These are phyloP conservation scores for Diarsia dahlii DNA, from an alignment of 2,888 invertebrate genomes.

Conservation along the genomic window DNA sequence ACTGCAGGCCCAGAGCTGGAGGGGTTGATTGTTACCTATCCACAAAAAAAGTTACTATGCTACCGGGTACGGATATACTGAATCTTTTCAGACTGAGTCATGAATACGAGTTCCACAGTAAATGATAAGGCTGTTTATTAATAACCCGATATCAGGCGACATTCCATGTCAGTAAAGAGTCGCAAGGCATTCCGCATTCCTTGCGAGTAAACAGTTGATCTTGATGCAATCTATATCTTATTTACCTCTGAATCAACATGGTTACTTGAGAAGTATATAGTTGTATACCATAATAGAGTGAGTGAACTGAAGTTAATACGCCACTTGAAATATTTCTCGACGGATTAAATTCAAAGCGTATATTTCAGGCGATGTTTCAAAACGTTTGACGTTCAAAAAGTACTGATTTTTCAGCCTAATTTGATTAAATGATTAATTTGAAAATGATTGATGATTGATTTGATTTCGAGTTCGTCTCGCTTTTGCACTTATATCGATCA, in stretches of 20 bases:
- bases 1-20: too few species aligned
- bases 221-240: not conserved
- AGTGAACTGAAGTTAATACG: not conserved
- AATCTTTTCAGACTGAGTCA: too few species aligned
- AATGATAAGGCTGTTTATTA: conserved; percentile 13
- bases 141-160: not conserved
- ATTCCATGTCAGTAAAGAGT: conserved; percentile 27
- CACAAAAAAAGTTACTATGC: too few species aligned
- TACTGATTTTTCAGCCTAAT: too few species aligned
- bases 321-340: not conserved
- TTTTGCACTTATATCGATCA: not conserved
- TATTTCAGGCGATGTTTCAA: not conserved
- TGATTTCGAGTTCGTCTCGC: not conserved
- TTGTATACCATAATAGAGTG: not conserved
- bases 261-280: not conserved
- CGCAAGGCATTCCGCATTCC: conserved; percentile 58
- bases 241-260: conserved; percentile 5
- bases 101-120: not conserved
- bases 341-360: not conserved
- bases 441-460: too few species aligned
- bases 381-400: too few species aligned
- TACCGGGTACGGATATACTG: too few species aligned
- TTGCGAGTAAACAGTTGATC: not conserved
- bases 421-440: too few species aligned
- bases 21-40: too few species aligned